Base-by-base conservation (phyloP, 2,888 invertebrate genomes). In the Diarsia mendica region DNA sequence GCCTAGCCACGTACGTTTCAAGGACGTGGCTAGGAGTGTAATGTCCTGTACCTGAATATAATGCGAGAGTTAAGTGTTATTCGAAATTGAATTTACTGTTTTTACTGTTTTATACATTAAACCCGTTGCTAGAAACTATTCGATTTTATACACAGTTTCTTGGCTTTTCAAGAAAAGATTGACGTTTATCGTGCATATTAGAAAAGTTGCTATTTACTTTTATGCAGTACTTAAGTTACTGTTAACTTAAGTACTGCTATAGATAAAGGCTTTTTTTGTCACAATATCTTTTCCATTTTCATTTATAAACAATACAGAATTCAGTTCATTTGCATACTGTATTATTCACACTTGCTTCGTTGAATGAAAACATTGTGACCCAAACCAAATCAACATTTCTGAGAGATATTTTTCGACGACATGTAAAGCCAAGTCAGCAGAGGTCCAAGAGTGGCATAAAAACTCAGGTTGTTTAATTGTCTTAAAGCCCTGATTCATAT, bases 1-100 rank as follows among this genome's bases (percentile, higher is more conserved):
- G n/a, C 64, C 71, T 55, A 64, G 28, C 23, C 72, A 77, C 66
- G 73, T 70, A 61, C 64, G 15, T 55, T 44, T 4, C 49, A 8
- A 55, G 33, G 61, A 86, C 86, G 86, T 86, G 86, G 74, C 49
- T 39, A 28, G 84, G 49, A 85, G 61, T 48, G 39, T 76, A 84
- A 86, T 84, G 75, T 13, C 18, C 46, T 28, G 11, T 55, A 72
- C 75, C 82, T 72, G 71, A 82, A 72, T 82, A 64, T 75, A 75
- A 82, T 72, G 72, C 60, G 15, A 68, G 51, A 58, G 33, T 55
- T 64, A 74, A 55, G 69, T 67, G 67, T 65, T 48, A 49, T 71
- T 78, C 49, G 51, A 44, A 79, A 79, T 74, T 74, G 79, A 73
- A 78, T 73, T 78, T 67, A 44, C 49, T n/a, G n/a, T 72, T 20